Evolutionary conservation across 2,113 vertebrate genomes (phyloP), one percentile per base, ranked within the genome.

Genomic region (Neotragus moschatus): DNA sequence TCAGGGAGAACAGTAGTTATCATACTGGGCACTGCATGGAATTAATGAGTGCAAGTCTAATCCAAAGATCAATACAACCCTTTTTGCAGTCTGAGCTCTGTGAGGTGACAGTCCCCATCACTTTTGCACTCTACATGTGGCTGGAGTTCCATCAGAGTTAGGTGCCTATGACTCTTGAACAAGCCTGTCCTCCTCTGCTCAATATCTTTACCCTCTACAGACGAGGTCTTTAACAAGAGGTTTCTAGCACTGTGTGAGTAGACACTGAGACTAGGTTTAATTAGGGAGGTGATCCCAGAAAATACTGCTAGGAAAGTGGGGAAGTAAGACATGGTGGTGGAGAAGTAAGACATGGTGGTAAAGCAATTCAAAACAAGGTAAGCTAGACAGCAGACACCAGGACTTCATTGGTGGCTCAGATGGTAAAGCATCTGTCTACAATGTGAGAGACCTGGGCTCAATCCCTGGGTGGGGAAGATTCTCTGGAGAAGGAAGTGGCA

Each of bases 161-260:
- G 23, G 4, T 23, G 15, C 2, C 25, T 84, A 3, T 9, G 19
- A 45, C 25, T 7, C n/a, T 0, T 58, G 3, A 49, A 43, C 1
- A 21, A 88, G 26, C 0, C 33, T 79, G 51, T n/a, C 36, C n/a
- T 12, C 47, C 28, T 90, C 5, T 70, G 36, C 16, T 61, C 58
- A 58, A 21, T 60, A 86, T 53, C n/a, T 80, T 73, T 56, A 39
- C 49, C 16, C 2, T 84, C 39, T 1, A 45, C 1, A 51, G 36
- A 43, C 0, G 43, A 88, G 28, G 47, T n/a, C 16, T 66, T 88
- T 36, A 2, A 43, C 19, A n/a, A 58, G 11, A 70, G 21, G 33
- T 55, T 89, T 90, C 66, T n/a, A 12, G 2, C 47, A 28, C 33
- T 91, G 15, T 43, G 43, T 26, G 36, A 39, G 7, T 1, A 63